These are phyloP conservation scores for Portunus trituberculatus DNA, from an alignment of 1,140 invertebrate species.

Conservation along the genomic window DNA sequence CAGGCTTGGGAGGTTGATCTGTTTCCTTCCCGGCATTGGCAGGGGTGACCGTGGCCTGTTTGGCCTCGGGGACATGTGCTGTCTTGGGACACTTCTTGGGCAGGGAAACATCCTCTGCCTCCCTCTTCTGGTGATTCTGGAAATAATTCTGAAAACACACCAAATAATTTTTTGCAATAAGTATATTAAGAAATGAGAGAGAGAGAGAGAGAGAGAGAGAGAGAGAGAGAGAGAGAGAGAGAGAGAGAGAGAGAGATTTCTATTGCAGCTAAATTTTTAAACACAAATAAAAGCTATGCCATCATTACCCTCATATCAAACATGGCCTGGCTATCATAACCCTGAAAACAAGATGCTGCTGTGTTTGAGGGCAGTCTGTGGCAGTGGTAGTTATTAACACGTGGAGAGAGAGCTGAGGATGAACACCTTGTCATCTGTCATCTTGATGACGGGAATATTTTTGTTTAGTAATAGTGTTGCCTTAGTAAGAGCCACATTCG, in stretches of 20 bases:
- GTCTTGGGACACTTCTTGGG: background rate
- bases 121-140: background rate
- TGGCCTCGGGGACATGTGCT: background rate
- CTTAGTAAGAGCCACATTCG: too few relatives aligned
- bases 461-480: too few relatives aligned
- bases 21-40: background rate
- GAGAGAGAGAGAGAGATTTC: background rate
- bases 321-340: too few relatives aligned
- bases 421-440: too few relatives aligned
- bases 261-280: background rate
- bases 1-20: background rate
- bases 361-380: too few relatives aligned
- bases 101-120: background rate
- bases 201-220: background rate
- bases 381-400: too few relatives aligned
- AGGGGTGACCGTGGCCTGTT: background rate
- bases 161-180: background rate
- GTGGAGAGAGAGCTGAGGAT: too few relatives aligned
- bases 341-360: too few relatives aligned
- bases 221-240: background rate
- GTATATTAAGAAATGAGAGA: background rate
- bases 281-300: background rate
- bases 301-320: too few relatives aligned
- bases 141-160: constrained; percentile 6
- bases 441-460: too few relatives aligned